Evolutionary conservation across 2,888 invertebrate species (phyloP).

Genomic region (Calameuta pallipes): DNA sequence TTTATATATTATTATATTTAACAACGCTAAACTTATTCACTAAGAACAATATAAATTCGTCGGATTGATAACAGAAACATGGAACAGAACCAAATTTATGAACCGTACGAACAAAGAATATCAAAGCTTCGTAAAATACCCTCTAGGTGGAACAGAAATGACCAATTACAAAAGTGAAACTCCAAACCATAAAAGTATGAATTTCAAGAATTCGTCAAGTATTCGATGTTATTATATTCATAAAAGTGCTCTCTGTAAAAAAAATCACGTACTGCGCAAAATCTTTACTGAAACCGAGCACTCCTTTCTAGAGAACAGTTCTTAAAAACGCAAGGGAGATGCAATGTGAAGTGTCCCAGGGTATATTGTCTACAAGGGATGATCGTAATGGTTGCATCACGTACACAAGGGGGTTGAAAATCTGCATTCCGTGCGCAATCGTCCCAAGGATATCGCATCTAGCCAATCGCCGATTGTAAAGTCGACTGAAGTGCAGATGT

Average conservation of each 20-base stretch:
- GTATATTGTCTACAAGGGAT: neutral
- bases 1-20: neutral
- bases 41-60: neutral
- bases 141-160: neutral
- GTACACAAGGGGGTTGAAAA: neutral
- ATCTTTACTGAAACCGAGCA: neutral
- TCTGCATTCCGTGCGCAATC: neutral
- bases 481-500: neutral
- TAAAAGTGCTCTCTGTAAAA: neutral
- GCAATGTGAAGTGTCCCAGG: neutral
- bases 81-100: neutral
- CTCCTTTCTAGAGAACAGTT: neutral
- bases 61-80: neutral
- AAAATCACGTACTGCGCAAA: neutral
- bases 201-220: neutral
- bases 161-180: neutral
- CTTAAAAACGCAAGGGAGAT: neutral
- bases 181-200: neutral
- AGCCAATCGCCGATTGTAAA: neutral
- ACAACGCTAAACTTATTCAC: neutral
- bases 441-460: neutral
- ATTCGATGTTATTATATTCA: neutral
- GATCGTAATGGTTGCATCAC: neutral
- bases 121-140: neutral
- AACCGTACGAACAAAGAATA: neutral